Base-by-base conservation (phyloP, 1,140 invertebrate genomes). In the Meloidogyne hapla region DNA sequence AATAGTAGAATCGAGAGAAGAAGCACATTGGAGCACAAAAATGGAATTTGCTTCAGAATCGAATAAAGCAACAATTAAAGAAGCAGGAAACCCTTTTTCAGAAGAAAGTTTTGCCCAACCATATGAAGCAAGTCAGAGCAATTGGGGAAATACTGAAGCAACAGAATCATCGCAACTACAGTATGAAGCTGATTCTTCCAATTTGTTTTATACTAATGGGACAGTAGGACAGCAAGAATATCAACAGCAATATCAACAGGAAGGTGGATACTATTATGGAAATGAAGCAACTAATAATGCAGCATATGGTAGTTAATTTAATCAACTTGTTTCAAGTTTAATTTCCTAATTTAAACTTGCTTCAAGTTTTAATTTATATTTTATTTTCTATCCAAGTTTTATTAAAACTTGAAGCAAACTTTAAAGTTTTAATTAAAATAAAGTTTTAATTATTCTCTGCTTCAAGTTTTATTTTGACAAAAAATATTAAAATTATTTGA, bases 321-420 rank as follows among this genome's bases (percentile, higher is more conserved):
- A 42, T 42, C n/a, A n/a, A n/a, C n/a, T n/a, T n/a, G n/a, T 42
- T 42, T 4, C 13, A 42, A 42, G 40, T 42, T n/a, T n/a, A n/a
- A n/a, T n/a, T n/a, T n/a, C n/a, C n/a, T n/a, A n/a, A n/a, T n/a
- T n/a, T n/a, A n/a, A n/a, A 33, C 4, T 33, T 33, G 33, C 33
- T 33, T 33, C 33, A 33, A 33, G 33, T 33, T 33, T 33, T 33
- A 33, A 6, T 33, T 33, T 33, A 33, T 1, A 6, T 33, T 33
- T 33, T 33, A 33, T 33, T 33, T 33, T 33, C 4, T 1, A 6
- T 33, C 1, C 33, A 33, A 33, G 33, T 33, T 66, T 66, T 66
- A 66, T 21, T 66, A 18, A 26, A 12, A 23, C 33, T 33, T 33
- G 33, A 8, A 8, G 68, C 80, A 13, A 79, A 45, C 2, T 67